phyloP scores from a whole-genome alignment of 2,888 invertebrate genomes.

The Molanna angustata region DNA sequence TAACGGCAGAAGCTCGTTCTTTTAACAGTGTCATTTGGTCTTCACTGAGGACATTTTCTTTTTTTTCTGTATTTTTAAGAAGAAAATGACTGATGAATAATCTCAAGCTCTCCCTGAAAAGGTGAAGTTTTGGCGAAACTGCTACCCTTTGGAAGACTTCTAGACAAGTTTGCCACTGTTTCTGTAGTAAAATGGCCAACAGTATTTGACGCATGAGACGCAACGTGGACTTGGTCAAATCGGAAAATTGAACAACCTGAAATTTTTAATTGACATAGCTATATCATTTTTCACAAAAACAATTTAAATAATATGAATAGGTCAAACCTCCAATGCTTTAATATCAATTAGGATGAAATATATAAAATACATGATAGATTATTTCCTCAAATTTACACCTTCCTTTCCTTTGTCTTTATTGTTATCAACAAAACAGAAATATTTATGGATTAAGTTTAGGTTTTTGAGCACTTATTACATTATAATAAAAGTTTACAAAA shows the following conservation, averaged over 20 bases:
- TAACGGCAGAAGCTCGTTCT: conserved; percentile 61
- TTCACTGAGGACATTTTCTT: conserved; percentile 41
- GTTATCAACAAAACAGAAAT: too few relatives aligned
- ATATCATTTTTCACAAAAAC: too few relatives aligned
- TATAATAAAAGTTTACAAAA: too few relatives aligned
- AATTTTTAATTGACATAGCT: conserved; percentile 15
- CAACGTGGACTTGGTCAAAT: conserved; percentile 77
- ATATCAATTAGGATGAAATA: too few relatives aligned
- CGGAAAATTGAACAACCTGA: conserved; percentile 84
- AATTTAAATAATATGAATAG: too few relatives aligned
- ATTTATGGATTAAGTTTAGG: too few relatives aligned
- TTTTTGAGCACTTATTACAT: too few relatives aligned
- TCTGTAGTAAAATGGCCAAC: conserved; percentile 67
- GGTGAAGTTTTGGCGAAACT: conserved; percentile 68
- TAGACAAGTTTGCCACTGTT: conserved; percentile 57
- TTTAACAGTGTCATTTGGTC: conserved; percentile 51
- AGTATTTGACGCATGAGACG: conserved; percentile 76
- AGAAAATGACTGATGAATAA: conserved; percentile 87
- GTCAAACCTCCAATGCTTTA: too few relatives aligned
- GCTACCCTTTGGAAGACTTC: conserved; percentile 73
- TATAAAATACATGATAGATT: too few relatives aligned
- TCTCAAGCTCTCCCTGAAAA: conserved; percentile 78
- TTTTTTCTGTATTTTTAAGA: conserved; percentile 52
- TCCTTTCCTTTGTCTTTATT: too few relatives aligned
- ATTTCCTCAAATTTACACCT: too few relatives aligned